A percentile compares a stretch with the other conserved stretches of the same genome.
phyloP scores from a whole-genome alignment of 2,888 invertebrate species.

The Terebella lapidaria region DNA sequence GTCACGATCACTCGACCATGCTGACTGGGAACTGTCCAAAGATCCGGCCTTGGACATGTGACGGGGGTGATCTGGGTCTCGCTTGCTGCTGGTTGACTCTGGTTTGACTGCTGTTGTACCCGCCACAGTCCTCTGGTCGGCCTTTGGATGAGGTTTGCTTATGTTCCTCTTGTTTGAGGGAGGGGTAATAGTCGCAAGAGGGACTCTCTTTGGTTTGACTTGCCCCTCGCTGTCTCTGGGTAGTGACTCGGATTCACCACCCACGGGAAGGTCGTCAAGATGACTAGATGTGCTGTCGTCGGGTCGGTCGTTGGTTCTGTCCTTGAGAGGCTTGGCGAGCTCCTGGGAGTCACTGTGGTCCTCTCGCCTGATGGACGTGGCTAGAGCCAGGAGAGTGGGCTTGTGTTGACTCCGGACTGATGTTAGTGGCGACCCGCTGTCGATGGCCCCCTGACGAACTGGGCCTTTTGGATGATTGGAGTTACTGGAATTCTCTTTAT shows the following conservation, averaged over 20 bases:
- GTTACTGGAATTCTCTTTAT: conserved; percentile 1
- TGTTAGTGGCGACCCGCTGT: no score
- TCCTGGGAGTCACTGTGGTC: not conserved
- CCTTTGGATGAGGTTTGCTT: no score
- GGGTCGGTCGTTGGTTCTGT: not conserved
- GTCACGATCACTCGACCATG: not conserved
- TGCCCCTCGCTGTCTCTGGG: not conserved
- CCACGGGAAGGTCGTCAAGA: not conserved
- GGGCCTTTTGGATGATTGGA: not conserved
- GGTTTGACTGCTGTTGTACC: not conserved
- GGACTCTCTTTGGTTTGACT: not conserved
- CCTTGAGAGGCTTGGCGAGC: not conserved
- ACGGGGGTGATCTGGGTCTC: not conserved
- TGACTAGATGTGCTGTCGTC: not conserved
- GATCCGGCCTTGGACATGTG: not conserved
- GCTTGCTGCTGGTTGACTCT: not conserved
- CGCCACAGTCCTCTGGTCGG: not conserved
- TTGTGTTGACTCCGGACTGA: no score
- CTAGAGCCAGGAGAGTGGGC: not conserved
- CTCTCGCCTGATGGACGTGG: not conserved
- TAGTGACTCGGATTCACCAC: not conserved
- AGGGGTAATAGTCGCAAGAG: no score
- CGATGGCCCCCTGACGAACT: not conserved
- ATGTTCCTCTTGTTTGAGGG: no score
- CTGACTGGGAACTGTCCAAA: not conserved